These are phyloP conservation scores for Enteromius radiatus DNA, from an alignment of 2,797 vertebrate species.

Conservation along the genomic window DNA sequence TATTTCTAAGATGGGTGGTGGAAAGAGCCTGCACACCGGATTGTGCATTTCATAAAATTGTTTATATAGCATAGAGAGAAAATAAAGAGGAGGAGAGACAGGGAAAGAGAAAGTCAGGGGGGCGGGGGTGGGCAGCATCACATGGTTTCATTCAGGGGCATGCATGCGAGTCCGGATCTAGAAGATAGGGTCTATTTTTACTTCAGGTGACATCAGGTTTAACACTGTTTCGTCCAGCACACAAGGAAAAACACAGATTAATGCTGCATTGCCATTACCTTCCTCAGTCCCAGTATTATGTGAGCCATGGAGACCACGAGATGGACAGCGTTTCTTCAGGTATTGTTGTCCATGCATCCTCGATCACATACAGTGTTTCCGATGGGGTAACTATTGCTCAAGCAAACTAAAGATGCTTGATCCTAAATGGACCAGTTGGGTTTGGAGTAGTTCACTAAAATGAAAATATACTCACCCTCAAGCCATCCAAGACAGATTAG, in stretches of 20 bases:
- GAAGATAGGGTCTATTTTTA: conserved; percentile 19
- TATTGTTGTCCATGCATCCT: conserved; percentile 2
- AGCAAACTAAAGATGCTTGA: neutral
- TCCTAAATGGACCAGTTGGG: neutral
- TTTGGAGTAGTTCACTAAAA: neutral
- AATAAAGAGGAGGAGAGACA: neutral
- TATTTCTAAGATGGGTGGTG: neutral
- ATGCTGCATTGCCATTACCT: neutral
- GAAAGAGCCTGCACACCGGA: neutral
- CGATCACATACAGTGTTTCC: neutral
- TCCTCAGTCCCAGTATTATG: neutral
- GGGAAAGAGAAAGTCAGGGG: no score
- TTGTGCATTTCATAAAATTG: neutral
- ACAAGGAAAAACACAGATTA: neutral
- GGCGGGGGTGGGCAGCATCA: neutral
- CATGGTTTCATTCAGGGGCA: conserved; percentile 38
- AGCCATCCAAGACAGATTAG: neutral
- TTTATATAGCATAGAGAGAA: conserved; percentile 8
- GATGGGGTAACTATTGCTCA: neutral
- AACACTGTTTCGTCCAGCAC: neutral
- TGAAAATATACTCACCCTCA: neutral
- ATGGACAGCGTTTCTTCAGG: neutral
- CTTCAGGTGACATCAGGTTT: conserved; percentile 36
- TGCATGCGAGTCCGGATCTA: neutral
- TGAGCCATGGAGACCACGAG: neutral